Conservation (phyloP, 2,797 vertebrate species). For the Dipus sagitta region DNA sequence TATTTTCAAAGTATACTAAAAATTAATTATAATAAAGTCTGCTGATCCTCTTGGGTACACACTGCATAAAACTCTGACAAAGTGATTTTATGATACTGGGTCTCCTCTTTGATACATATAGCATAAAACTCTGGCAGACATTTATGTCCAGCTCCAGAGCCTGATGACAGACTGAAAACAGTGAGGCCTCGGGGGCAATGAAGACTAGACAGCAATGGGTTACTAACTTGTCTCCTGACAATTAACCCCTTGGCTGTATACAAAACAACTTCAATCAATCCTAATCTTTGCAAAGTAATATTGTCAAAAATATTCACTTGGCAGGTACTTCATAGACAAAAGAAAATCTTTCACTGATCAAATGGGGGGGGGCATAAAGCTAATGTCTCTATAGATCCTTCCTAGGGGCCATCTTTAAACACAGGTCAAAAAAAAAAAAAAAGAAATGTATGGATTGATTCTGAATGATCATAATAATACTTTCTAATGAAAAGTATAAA, state of each 20-base stretch:
- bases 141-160: no score
- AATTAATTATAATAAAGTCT: background rate
- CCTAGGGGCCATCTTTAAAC: background rate
- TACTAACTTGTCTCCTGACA: background rate
- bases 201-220: background rate
- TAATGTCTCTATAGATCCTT: constrained; percentile 30
- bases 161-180: background rate
- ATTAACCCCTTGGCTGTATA: background rate
- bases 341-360: background rate
- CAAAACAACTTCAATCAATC: background rate
- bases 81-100: background rate
- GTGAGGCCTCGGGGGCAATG: no score
- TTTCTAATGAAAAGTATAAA: background rate
- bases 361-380: background rate
- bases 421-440: background rate
- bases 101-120: no score
- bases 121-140: no score
- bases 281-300: background rate
- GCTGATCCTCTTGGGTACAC: background rate
- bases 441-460: background rate
- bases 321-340: background rate
- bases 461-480: background rate
- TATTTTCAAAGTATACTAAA: constrained; percentile 45
- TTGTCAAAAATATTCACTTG: background rate
- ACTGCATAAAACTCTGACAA: background rate